A percentile compares a stretch with the other conserved stretches of the same genome.
Evolutionary conservation across 2,888 invertebrate species (phyloP).

Genomic region (Lithophane leautieri): DNA sequence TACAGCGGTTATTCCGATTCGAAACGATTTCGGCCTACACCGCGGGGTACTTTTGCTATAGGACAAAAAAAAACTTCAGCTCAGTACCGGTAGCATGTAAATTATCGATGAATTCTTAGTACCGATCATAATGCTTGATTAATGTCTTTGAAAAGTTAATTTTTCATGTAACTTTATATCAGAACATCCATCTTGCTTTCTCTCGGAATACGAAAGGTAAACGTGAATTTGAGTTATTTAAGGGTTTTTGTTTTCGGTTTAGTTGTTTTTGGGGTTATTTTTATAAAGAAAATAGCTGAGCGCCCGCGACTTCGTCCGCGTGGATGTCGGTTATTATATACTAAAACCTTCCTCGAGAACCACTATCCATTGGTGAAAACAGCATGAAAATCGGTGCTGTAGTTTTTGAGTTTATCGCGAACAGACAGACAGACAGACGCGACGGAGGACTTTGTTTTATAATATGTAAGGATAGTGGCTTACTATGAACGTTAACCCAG

Average conservation of each 20-base stretch:
- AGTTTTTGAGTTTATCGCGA: too few species aligned
- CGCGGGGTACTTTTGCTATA: conserved; percentile 73
- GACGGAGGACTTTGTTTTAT: too few species aligned
- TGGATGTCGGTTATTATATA: too few species aligned
- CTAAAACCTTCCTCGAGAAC: too few species aligned
- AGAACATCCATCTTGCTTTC: conserved; percentile 59
- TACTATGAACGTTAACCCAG: too few species aligned
- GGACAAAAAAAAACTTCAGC: conserved; percentile 66
- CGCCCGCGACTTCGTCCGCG: too few species aligned
- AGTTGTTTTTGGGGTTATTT: neutral
- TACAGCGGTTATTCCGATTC: conserved; percentile 79
- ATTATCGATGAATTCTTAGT: conserved; percentile 73
- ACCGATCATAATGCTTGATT: conserved; percentile 64
- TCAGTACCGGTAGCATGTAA: conserved; percentile 82
- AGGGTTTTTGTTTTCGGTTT: neutral
- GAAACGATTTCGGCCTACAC: conserved; percentile 82
- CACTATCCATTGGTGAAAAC: too few species aligned
- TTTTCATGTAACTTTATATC: conserved; percentile 65
- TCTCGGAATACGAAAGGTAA: conserved; percentile 42
- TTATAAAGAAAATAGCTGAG: neutral
- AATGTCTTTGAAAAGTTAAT: conserved; percentile 63
- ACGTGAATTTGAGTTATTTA: conserved; percentile 31
- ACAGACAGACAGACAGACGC: too few species aligned
- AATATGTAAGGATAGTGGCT: too few species aligned
- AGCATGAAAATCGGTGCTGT: too few species aligned